phyloP scores from a whole-genome alignment of 2,888 invertebrate species.

The Chorisops tibialis region DNA sequence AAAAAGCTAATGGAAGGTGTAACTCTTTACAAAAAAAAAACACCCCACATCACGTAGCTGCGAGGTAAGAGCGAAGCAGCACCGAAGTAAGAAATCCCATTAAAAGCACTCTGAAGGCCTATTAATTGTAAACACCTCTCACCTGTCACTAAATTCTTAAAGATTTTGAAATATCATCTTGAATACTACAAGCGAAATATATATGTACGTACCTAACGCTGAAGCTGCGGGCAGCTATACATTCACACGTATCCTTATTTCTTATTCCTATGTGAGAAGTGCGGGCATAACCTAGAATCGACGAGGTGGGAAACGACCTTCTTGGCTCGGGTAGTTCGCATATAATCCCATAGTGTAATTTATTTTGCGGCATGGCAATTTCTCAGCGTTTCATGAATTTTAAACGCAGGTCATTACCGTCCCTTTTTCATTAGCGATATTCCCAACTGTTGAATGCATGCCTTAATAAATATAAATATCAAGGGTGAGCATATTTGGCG shows the following conservation, averaged over 20 bases:
- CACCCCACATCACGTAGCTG: too few relatives aligned
- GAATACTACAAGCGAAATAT: background rate
- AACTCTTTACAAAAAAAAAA: too few relatives aligned
- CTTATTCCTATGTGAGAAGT: too few relatives aligned
- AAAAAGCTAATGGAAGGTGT: too few relatives aligned
- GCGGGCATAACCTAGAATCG: too few relatives aligned
- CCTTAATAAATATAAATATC: conserved; percentile 6
- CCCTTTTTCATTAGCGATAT: conserved; percentile 23
- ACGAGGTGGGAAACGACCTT: background rate
- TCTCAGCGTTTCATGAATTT: conserved; percentile 26
- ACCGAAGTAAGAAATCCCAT: background rate
- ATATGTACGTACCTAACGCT: too few relatives aligned
- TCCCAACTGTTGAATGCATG: conserved; percentile 21
- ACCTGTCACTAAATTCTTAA: conserved; percentile 14
- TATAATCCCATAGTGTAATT: conserved; percentile 1
- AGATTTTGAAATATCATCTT: conserved; percentile 19
- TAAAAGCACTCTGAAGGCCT: conserved; percentile 12
- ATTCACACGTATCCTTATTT: too few relatives aligned
- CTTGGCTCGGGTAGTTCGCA: background rate
- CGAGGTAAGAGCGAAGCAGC: too few relatives aligned
- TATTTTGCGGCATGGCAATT: conserved; percentile 15
- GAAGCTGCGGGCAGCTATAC: too few relatives aligned
- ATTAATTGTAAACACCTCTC: conserved; percentile 21
- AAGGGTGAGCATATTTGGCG: conserved; percentile 12
- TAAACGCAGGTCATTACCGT: conserved; percentile 23